Evolutionary conservation across 2,113 vertebrate species (phyloP).

Genomic region (Hippopotamus amphibius): DNA sequence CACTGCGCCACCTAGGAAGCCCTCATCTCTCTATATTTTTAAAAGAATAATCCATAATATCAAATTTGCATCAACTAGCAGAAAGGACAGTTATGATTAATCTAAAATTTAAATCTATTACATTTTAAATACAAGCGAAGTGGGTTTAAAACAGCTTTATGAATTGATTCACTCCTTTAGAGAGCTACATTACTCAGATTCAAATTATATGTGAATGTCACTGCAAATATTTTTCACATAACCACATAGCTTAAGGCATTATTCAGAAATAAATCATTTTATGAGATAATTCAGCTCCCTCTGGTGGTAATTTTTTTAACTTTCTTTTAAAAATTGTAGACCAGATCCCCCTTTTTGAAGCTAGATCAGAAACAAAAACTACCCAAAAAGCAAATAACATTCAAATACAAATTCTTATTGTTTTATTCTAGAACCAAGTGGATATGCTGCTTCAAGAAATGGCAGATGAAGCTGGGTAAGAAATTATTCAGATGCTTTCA

Average conservation of each 20-base stretch:
- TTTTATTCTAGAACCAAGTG: slow-evolving; percentile 92
- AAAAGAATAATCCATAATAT: slow-evolving; percentile 28
- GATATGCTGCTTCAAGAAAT: slow-evolving; percentile 94
- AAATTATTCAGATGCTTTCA: slow-evolving; percentile 12
- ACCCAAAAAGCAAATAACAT: neutral
- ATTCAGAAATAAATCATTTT: slow-evolving; percentile 42
- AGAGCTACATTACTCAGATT: neutral
- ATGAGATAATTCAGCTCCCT: slow-evolving; percentile 57
- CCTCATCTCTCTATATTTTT: neutral
- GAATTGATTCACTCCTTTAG: neutral
- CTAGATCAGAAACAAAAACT: neutral
- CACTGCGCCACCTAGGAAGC: no score
- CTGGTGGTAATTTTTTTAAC: slow-evolving; percentile 40
- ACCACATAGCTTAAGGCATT: neutral
- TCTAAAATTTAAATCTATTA: slow-evolving; percentile 49
- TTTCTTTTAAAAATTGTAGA: slow-evolving; percentile 20
- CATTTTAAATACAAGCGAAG: neutral
- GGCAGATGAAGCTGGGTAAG: slow-evolving; percentile 97
- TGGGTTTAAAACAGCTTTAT: neutral
- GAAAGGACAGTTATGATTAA: neutral
- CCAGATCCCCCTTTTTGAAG: neutral
- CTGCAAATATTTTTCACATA: neutral
- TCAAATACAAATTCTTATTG: slow-evolving; percentile 21
- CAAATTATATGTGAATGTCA: slow-evolving; percentile 10
- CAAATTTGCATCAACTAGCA: neutral